phyloP scores from a whole-genome alignment of 2,113 vertebrate genomes.

The Phrynosoma blainvillii region DNA sequence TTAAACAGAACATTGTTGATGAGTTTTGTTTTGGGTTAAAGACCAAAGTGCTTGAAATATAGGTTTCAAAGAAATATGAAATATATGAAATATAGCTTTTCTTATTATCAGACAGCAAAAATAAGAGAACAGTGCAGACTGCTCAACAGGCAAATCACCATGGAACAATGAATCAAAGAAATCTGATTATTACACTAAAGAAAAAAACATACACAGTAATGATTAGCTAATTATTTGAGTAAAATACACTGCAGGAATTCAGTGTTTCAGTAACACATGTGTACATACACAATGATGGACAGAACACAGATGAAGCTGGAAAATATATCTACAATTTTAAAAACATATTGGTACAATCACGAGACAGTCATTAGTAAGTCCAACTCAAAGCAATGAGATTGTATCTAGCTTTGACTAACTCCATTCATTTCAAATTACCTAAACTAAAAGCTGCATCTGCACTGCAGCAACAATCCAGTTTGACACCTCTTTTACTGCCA shows the following conservation, averaged over 20 bases:
- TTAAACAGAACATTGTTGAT: conserved; percentile 61
- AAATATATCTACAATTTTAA: not conserved
- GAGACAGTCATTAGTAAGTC: not conserved
- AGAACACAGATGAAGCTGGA: not conserved
- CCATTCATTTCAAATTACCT: not conserved
- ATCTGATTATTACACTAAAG: conserved; percentile 53
- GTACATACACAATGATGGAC: not conserved
- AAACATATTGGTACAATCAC: not conserved
- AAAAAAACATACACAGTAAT: conserved; percentile 47
- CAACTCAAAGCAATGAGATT: not conserved
- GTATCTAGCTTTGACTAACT: not conserved
- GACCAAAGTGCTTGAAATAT: conserved; percentile 64
- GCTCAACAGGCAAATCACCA: conserved; percentile 49
- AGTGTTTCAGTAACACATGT: not conserved
- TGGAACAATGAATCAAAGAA: conserved; percentile 32
- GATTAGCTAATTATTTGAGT: not conserved
- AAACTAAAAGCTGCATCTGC: too few species aligned
- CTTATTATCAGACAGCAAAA: conserved; percentile 59
- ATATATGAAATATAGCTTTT: conserved; percentile 56
- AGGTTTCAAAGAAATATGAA: conserved; percentile 32
- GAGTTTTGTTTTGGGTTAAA: conserved; percentile 60
- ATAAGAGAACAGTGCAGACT: conserved; percentile 55
- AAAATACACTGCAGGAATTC: not conserved
- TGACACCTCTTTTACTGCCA: too few species aligned
- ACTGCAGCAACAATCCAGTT: too few species aligned